Evolutionary conservation across 2,888 invertebrate genomes (phyloP).

Genomic region (Diaphora mendica): DNA sequence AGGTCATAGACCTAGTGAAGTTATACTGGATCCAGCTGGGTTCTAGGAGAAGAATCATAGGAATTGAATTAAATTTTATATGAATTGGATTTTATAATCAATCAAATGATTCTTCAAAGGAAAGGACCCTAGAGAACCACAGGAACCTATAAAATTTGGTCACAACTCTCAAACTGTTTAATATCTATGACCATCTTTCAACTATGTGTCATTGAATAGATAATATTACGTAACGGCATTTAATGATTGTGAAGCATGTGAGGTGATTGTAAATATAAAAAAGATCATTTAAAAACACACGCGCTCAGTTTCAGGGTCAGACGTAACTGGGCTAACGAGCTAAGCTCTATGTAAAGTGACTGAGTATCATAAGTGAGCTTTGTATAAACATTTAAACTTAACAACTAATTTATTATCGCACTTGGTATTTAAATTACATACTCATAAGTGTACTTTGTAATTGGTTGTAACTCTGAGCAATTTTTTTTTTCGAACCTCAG

Average conservation of each 20-base stretch:
- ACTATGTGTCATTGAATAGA: not conserved
- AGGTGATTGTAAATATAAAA: constrained; percentile 9
- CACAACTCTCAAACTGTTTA: not conserved
- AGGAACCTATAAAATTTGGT: not conserved
- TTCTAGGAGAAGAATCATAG: too few species aligned
- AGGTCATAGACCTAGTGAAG: too few species aligned
- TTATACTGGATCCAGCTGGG: too few species aligned
- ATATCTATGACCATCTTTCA: not conserved
- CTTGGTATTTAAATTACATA: not conserved
- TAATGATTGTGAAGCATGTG: not conserved
- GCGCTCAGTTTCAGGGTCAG: constrained; percentile 11
- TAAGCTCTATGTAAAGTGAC: not conserved
- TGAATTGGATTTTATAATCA: too few species aligned
- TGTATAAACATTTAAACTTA: not conserved
- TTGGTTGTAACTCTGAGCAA: too few species aligned
- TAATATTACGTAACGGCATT: constrained; percentile 3
- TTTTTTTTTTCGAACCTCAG: not conserved
- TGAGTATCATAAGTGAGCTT: not conserved
- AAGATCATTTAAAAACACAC: too few species aligned
- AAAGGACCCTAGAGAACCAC: too few species aligned
- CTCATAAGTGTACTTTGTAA: not conserved
- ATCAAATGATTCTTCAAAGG: too few species aligned
- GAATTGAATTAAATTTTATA: too few species aligned
- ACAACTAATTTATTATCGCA: not conserved
- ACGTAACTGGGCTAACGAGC: constrained; percentile 9